phyloP scores from a whole-genome alignment of 2,888 invertebrate genomes.

The Celastrina argiolus region DNA sequence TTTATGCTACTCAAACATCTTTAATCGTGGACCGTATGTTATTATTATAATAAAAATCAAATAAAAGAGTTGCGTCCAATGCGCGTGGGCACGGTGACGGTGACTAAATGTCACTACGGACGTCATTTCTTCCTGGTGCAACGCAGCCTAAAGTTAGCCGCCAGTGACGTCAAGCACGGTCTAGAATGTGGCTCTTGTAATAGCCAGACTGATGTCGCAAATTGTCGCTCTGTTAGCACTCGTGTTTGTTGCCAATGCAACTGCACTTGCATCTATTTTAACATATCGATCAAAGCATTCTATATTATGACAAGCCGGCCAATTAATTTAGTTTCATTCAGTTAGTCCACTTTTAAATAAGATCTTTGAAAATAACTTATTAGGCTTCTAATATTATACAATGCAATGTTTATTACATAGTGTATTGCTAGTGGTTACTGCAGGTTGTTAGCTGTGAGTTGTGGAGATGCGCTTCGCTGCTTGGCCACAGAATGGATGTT shows the following conservation, averaged over 20 bases:
- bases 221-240: conserved; percentile 20
- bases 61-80: conserved; percentile 19
- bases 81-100: conserved; percentile 16
- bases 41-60: conserved; percentile 18
- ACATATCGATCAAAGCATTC: not conserved
- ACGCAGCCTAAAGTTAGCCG: conserved; percentile 44
- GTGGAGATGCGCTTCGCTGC: conserved; percentile 18
- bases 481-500: conserved; percentile 9
- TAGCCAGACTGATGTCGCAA: conserved; percentile 37
- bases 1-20: not conserved
- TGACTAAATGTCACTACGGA: conserved; percentile 48
- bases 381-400: not conserved
- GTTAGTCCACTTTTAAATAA: too few relatives aligned
- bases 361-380: not conserved
- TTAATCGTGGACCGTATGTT: not conserved
- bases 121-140: conserved; percentile 59
- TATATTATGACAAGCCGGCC: not conserved
- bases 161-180: conserved; percentile 50
- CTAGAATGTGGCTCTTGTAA: conserved; percentile 44
- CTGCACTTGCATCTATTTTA: conserved; percentile 10
- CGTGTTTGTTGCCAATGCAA: conserved; percentile 19
- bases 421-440: not conserved
- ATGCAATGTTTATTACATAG: not conserved
- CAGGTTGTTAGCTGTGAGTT: not conserved
- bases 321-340: not conserved